Evolutionary conservation across 2,888 invertebrate genomes (phyloP), one percentile per base, ranked within the genome.

Genomic region (Danaus chrysippus): DNA sequence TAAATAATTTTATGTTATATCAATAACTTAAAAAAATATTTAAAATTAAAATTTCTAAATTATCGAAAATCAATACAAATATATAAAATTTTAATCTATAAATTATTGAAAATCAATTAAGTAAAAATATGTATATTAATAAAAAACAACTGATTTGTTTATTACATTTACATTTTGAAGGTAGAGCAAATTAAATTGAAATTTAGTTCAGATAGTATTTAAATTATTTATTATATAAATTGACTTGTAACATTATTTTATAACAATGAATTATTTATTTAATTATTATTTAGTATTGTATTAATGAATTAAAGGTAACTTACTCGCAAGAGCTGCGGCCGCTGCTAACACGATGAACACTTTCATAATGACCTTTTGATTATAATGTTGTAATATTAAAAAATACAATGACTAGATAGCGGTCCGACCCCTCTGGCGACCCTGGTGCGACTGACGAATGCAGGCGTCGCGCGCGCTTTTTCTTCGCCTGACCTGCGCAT

Each of bases 321-420:
- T 83, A 91, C 91, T 88, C 78, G 91, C 89, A 74, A 91, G 71
- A 70, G 90, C 88, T 73, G 87, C 77, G 73, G 81, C 81, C 67
- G 90, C 86, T 74, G 88, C 81, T 74, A 91, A 75, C 67, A 87
- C 87, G 81, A 91, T 84, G 86, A 90, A 88, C 87, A 90, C 90
- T 90, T 89, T 91, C 91, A 91, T 91, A 81, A 71, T 87, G 88
- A 83, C 78, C 79, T 84, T 86, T 84, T 73, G 74, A 79, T 84
- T 81, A 75, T 69, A 71, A 78, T 76, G 76, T 76, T 69, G 71
- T 76, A 77, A 81, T 76, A 77, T 73, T 70, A 69, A 65, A 77
- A 78, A 78, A 76, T 76, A 76, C 81, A 81, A 84, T 91, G 90
- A 90, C 90, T 90, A 90, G 90, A 91, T 86, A 73, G 77, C 74